Percentiles rank a stretch among this genome's conserved stretches.
phyloP scores from a whole-genome alignment of 2,888 invertebrate genomes.

The Miltochrista miniata region DNA sequence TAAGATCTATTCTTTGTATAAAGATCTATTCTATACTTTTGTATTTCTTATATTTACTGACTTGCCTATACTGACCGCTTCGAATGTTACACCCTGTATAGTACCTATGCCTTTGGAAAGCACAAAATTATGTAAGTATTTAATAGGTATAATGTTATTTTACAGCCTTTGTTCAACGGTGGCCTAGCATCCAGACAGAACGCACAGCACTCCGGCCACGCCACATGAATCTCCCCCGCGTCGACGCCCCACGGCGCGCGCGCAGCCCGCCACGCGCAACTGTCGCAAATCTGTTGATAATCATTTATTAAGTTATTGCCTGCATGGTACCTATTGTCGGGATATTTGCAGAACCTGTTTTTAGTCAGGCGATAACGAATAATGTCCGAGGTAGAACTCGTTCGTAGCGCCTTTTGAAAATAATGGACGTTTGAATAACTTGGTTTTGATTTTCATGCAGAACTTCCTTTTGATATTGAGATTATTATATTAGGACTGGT shows the following conservation, averaged over 20 bases:
- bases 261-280: constrained; percentile 42
- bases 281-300: constrained; percentile 46
- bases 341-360: constrained; percentile 24
- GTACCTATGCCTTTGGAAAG: too few species aligned
- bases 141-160: background rate
- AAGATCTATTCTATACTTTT: too few species aligned
- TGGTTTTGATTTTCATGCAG: constrained; percentile 5
- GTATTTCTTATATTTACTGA: too few species aligned
- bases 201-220: constrained; percentile 1
- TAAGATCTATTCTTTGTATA: too few species aligned
- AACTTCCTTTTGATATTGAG: background rate
- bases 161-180: background rate
- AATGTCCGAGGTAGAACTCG: constrained; percentile 16
- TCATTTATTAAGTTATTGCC: constrained; percentile 51
- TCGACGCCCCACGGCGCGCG: constrained; percentile 46
- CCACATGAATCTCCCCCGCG: constrained; percentile 31
- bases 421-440: constrained; percentile 23
- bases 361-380: constrained; percentile 26
- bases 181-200: background rate
- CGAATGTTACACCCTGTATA: too few species aligned
- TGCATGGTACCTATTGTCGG: constrained; percentile 39
- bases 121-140: background rate
- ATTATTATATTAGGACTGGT: too few species aligned
- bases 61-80: too few species aligned
- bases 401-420: constrained; percentile 15